Base-by-base conservation (phyloP, 1,140 invertebrate species). In the Papilio dardanus region DNA sequence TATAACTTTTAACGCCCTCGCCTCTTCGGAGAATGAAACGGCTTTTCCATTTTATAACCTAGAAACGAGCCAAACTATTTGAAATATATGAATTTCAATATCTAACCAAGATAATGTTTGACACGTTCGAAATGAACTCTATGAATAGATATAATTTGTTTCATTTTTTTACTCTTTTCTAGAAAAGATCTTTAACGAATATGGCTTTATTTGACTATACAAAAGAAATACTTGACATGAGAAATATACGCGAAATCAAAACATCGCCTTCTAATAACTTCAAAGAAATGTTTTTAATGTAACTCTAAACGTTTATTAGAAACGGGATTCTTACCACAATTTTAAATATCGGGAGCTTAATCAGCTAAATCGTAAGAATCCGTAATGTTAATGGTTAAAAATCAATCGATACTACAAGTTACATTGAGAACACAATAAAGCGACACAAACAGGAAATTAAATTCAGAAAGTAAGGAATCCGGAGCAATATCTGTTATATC, bases 31-130 rank as follows among this genome's bases (percentile, higher is more conserved):
- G 7, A 58, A 58, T 12, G 54, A 58, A 28, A 58, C 54, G 54
- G 21, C 54, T 58, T 58, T 58, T 58, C 54, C 24, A 58, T 58
- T 58, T 58, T 58, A 58, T 58, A 28, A 58, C 54, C 54, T 28
- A 58, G 4, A 10, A 58, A 28, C 21, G 24, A 58, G 21, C 54
- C 8, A 58, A 58, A 28, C 54, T 58, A 58, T 58, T 12, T 58
- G 54, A 58, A 58, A 58, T 58, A 58, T 58, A 58, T 58, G 28
- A 54, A 54, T 54, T 19, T 24, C 2, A 54, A 58, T 28, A 58
- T 24, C 24, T 58, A 58, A 3, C 24, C 10, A 58, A 58, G 24
- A 14, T 21, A 58, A 28, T 28, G 54, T 21, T 58, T 58, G 0
- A 12, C 24, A 8, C 3, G 14, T 58, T 24, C n/a, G 21, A 14